These are phyloP conservation scores for Melinaea menophilus DNA, from an alignment of 2,888 invertebrate species.

Conservation along the genomic window DNA sequence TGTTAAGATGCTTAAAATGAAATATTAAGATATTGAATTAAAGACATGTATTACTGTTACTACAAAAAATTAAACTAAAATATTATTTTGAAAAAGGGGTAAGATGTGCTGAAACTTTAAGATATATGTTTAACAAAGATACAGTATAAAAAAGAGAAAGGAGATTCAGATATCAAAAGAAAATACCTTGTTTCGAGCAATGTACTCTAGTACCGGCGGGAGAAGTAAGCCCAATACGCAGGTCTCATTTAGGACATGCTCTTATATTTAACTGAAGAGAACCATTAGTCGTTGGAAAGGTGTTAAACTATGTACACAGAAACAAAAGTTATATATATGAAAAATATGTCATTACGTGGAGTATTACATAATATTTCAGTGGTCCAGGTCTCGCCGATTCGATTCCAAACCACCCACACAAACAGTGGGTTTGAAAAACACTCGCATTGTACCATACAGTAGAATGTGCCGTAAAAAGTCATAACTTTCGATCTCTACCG, in stretches of 20 bases:
- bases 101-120: too few relatives aligned
- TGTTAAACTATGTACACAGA: background rate
- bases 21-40: background rate
- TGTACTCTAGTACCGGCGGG: constrained; percentile 94
- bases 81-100: constrained; percentile 37
- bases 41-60: too few relatives aligned
- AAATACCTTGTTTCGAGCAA: constrained; percentile 87
- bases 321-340: constrained; percentile 7
- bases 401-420: constrained; percentile 81
- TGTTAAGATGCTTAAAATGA: too few relatives aligned
- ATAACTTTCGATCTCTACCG: background rate
- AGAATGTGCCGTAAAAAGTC: background rate
- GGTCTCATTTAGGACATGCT: constrained; percentile 93
- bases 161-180: too few relatives aligned
- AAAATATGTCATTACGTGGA: constrained; percentile 48
- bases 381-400: constrained; percentile 57
- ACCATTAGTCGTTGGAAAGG: background rate
- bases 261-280: constrained; percentile 83
- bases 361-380: constrained; percentile 55
- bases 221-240: constrained; percentile 93
- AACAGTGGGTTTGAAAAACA: constrained; percentile 5
- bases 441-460: background rate
- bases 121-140: too few relatives aligned
- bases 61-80: background rate
- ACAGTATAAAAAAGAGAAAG: too few relatives aligned